Evolutionary conservation across 2,797 vertebrate genomes (phyloP).

Genomic region (Lepus townsendii): DNA sequence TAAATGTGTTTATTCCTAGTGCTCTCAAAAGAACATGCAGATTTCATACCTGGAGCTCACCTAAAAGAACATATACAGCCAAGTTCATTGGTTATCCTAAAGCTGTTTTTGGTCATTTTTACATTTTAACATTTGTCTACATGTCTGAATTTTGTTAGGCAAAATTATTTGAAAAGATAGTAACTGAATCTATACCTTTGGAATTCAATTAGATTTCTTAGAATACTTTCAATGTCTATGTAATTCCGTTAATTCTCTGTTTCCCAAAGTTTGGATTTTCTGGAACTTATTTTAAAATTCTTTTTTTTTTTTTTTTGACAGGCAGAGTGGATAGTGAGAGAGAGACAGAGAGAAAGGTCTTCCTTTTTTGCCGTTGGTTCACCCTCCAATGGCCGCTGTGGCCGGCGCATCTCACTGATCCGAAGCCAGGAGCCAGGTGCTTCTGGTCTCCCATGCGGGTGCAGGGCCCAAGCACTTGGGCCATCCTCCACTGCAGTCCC

Average conservation of each 20-base stretch:
- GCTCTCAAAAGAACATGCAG: neutral
- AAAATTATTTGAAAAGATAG: slow-evolving; percentile 8
- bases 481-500: no score
- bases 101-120: neutral
- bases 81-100: neutral
- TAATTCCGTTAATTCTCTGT: neutral
- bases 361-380: no score
- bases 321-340: no score
- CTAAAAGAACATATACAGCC: neutral
- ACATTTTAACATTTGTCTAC: neutral
- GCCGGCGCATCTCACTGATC: no score
- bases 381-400: no score
- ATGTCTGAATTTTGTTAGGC: neutral
- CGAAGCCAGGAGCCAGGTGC: no score
- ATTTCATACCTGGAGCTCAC: neutral
- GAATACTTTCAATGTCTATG: neutral
- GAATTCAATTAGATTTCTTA: slow-evolving; percentile 40
- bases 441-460: no score
- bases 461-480: no score
- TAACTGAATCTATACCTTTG: neutral
- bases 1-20: neutral
- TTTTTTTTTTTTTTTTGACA: no score
- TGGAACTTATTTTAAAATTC: neutral
- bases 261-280: neutral
- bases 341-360: no score